phyloP scores from a whole-genome alignment of 2,888 invertebrate species.

The Conops quadrifasciatus region DNA sequence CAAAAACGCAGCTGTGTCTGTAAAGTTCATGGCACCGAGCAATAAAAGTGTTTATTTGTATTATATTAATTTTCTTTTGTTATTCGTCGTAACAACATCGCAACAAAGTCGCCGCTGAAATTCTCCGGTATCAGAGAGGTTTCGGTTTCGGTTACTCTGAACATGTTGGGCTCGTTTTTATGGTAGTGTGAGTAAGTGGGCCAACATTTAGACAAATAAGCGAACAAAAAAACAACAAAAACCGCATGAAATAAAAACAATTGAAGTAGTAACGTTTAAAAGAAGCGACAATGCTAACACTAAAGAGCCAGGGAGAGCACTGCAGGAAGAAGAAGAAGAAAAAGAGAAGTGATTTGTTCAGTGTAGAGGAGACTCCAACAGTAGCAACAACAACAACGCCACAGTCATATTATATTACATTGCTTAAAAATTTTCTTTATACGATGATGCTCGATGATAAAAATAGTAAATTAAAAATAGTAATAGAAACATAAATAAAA shows the following conservation, averaged over 20 bases:
- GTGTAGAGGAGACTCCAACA: neutral
- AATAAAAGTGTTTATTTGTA: too few relatives aligned
- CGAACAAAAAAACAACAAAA: neutral
- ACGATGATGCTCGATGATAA: constrained; percentile 5
- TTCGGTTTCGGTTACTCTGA: neutral
- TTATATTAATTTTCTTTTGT: too few relatives aligned
- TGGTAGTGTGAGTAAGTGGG: neutral
- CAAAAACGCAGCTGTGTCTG: too few relatives aligned
- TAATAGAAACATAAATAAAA: too few relatives aligned
- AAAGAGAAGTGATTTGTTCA: neutral
- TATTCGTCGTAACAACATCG: too few relatives aligned
- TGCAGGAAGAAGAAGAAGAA: neutral
- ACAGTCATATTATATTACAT: neutral
- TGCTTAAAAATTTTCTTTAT: constrained; percentile 7
- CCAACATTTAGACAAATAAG: constrained; percentile 5
- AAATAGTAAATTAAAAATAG: neutral
- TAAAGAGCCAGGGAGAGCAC: neutral
- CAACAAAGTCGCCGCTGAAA: too few relatives aligned
- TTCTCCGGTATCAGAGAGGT: too few relatives aligned
- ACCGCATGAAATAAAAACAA: neutral
- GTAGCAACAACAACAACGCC: neutral
- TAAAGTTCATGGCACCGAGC: too few relatives aligned
- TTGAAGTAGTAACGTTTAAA: neutral
- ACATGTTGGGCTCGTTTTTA: neutral
- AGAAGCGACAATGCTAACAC: neutral